Conservation (phyloP, 2,797 vertebrate genomes). For the Synanceia verrucosa region DNA sequence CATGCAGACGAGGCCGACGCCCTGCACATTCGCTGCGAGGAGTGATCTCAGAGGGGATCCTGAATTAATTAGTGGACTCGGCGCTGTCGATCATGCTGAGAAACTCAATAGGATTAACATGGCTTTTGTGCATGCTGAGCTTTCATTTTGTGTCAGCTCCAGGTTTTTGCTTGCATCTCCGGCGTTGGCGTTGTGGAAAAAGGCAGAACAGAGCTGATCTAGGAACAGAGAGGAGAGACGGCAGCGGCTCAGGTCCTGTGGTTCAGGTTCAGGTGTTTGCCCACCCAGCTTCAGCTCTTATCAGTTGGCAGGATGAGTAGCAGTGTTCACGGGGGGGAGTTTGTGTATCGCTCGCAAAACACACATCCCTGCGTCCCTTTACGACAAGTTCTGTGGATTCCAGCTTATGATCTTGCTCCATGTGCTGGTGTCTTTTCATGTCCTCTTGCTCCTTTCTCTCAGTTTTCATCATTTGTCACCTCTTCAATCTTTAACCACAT, state of each 20-base stretch:
- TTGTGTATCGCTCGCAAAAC: background rate
- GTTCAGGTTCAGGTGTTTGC: slow-evolving; percentile 34
- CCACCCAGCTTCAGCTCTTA: slow-evolving; percentile 12
- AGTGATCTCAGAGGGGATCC: slow-evolving; percentile 34
- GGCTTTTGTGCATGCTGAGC: slow-evolving; percentile 67
- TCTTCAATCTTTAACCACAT: background rate
- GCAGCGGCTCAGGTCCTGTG: slow-evolving; percentile 22
- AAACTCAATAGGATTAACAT: slow-evolving; percentile 66
- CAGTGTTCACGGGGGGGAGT: background rate
- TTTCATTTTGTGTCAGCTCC: slow-evolving; percentile 63
- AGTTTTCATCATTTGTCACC: background rate
- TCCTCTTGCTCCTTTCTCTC: background rate
- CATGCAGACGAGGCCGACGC: slow-evolving; percentile 23
- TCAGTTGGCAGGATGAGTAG: slow-evolving; percentile 11
- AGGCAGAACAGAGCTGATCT: slow-evolving; percentile 17
- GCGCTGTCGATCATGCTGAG: slow-evolving; percentile 64
- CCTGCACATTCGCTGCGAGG: slow-evolving; percentile 18
- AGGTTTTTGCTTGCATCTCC: slow-evolving; percentile 56
- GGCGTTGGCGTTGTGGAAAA: slow-evolving; percentile 18
- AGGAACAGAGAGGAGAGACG: background rate
- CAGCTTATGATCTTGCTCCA: background rate
- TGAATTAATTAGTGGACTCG: slow-evolving; percentile 59
- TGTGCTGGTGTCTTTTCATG: background rate
- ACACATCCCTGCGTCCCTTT: background rate
- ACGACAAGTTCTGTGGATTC: background rate